phyloP scores from a whole-genome alignment of 37 sponge, comb jelly and placozoan genomes.

The Beroe forskalii region DNA sequence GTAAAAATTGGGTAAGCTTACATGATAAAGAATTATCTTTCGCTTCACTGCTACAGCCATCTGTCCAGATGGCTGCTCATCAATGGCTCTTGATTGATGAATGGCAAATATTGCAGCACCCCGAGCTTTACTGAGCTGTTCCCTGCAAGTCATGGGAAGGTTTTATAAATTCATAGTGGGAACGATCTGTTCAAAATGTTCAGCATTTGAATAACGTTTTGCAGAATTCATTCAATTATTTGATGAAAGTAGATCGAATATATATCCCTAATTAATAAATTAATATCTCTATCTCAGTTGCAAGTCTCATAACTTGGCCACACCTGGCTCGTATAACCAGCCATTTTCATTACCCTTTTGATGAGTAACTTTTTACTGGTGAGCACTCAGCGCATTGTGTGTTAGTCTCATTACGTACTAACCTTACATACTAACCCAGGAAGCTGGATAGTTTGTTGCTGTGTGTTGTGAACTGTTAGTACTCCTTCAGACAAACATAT shows the following conservation, averaged over 20 bases:
- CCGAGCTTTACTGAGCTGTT: not conserved
- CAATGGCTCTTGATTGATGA: slow-evolving; percentile 14
- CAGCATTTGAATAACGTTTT: too few species aligned
- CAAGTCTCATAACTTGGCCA: too few species aligned
- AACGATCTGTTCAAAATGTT: not conserved
- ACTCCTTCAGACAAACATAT: not conserved
- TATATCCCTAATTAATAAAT: too few species aligned
- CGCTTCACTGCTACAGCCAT: not conserved
- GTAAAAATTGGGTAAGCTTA: too few species aligned
- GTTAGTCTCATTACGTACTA: too few species aligned
- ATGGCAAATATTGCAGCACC: slow-evolving; percentile 19
- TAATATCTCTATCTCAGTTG: too few species aligned
- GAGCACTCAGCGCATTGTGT: too few species aligned
- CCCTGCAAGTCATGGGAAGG: not conserved
- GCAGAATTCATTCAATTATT: too few species aligned
- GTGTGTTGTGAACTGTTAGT: not conserved
- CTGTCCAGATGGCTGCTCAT: slow-evolving; percentile 19
- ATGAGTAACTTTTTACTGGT: too few species aligned
- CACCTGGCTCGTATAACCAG: too few species aligned
- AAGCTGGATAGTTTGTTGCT: not conserved
- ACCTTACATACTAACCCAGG: not conserved
- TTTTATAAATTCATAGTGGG: not conserved
- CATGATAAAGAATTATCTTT: slow-evolving; percentile 28
- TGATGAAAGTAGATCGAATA: too few species aligned
- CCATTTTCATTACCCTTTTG: too few species aligned